Conservation (phyloP, 2,888 invertebrate genomes). For the Drosophila kanekoi region DNA sequence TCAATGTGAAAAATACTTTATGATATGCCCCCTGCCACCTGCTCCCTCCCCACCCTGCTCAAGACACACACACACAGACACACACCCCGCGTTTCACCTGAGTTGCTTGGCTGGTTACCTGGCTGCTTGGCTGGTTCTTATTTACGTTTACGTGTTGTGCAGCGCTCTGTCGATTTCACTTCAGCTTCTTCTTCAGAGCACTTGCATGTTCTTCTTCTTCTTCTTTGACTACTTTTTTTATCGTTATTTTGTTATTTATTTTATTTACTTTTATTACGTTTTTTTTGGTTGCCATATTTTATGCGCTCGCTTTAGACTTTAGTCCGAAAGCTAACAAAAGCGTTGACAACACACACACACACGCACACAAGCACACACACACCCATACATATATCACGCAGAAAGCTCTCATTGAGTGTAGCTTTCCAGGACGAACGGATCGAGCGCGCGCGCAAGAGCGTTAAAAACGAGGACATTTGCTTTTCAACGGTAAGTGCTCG, state of each 20-base stretch:
- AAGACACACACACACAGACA: neutral
- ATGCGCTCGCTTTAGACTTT: conserved; percentile 44
- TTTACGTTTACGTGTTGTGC: conserved; percentile 69
- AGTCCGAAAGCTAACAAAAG: conserved; percentile 37
- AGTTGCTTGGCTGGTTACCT: conserved; percentile 43
- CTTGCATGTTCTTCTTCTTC: conserved; percentile 34
- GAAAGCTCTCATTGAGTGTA: conserved; percentile 38
- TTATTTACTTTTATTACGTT: conserved; percentile 28
- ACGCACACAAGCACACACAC: conserved; percentile 5
- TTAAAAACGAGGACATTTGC: conserved; percentile 47
- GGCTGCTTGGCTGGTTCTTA: conserved; percentile 56
- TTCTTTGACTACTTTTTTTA: conserved; percentile 7
- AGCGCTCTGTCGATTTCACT: conserved; percentile 71
- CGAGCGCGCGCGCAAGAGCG: conserved; percentile 33
- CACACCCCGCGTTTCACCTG: conserved; percentile 32
- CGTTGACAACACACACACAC: conserved; percentile 34
- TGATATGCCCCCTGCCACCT: conserved; percentile 14
- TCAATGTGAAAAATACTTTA: conserved; percentile 58
- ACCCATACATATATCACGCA: conserved; percentile 6
- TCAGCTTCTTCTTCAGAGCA: conserved; percentile 33
- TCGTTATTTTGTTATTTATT: conserved; percentile 40
- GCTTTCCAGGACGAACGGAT: conserved; percentile 35
- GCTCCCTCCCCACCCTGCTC: neutral
- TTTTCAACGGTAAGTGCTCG: conserved; percentile 54
- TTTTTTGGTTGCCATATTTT: conserved; percentile 33